phyloP scores from a whole-genome alignment of 2,888 invertebrate genomes.

The Timandra comae region DNA sequence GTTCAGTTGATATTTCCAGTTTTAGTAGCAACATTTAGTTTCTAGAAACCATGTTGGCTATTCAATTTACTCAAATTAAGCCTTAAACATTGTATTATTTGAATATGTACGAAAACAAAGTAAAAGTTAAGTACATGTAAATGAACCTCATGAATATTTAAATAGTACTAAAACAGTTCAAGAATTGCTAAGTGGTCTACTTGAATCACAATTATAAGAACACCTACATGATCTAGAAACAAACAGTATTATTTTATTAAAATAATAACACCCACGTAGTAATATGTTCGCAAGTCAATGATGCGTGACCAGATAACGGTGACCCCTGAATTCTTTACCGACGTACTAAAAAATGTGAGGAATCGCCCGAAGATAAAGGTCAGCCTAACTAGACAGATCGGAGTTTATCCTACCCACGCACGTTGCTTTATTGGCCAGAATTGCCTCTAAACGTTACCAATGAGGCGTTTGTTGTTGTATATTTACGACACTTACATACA shows the following conservation, averaged over 20 bases:
- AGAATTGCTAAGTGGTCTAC: slow-evolving; percentile 17
- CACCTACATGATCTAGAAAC: slow-evolving; percentile 29
- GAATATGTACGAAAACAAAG: slow-evolving; percentile 2
- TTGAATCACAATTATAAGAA: slow-evolving; percentile 21
- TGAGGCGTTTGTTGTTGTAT: slow-evolving; percentile 67
- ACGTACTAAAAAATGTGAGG: slow-evolving; percentile 20
- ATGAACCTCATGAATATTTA: slow-evolving; percentile 12
- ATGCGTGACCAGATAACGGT: slow-evolving; percentile 20
- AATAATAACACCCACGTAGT: slow-evolving; percentile 57
- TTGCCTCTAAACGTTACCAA: slow-evolving; percentile 74
- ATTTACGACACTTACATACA: slow-evolving; percentile 53
- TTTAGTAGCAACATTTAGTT: too few species aligned
- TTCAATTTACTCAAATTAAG: background rate
- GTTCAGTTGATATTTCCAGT: too few species aligned
- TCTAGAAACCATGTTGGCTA: too few species aligned
- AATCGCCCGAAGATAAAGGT: slow-evolving; percentile 29
- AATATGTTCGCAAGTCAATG: slow-evolving; percentile 50
- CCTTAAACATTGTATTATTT: background rate
- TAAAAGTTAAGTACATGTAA: slow-evolving; percentile 4
- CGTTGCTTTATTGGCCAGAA: slow-evolving; percentile 68
- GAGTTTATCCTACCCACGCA: slow-evolving; percentile 58
- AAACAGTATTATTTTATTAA: slow-evolving; percentile 38
- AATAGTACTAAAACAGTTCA: slow-evolving; percentile 18
- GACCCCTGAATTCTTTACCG: slow-evolving; percentile 8
- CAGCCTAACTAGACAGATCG: slow-evolving; percentile 33